Conservation (phyloP, 1,140 invertebrate genomes). For the Leptopilina clavipes region DNA sequence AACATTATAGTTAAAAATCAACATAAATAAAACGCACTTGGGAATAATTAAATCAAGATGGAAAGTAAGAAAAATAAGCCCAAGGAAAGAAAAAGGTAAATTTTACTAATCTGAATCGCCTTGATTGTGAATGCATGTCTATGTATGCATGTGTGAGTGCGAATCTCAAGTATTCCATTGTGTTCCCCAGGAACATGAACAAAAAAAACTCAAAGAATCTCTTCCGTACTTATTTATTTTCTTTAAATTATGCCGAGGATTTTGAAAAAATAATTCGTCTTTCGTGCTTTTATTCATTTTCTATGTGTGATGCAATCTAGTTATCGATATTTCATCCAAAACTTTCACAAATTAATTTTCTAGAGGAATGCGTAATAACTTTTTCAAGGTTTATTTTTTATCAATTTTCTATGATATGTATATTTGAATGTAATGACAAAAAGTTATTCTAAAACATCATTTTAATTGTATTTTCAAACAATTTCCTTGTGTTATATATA, state of each 20-base stretch:
- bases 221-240: not conserved
- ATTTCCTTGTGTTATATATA: too few species aligned
- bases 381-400: too few species aligned
- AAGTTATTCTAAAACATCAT: too few species aligned
- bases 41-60: not conserved
- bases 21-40: not conserved
- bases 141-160: too few species aligned
- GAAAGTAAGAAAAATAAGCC: not conserved
- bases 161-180: not conserved
- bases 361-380: not conserved
- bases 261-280: not conserved
- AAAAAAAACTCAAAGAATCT: too few species aligned
- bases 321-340: not conserved
- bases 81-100: slow-evolving; percentile 5
- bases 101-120: not conserved
- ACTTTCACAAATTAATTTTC: slow-evolving; percentile 10
- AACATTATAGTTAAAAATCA: not conserved
- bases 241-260: not conserved
- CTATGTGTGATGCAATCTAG: not conserved
- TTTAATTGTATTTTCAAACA: too few species aligned
- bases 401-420: too few species aligned
- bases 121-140: not conserved
- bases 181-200: not conserved
- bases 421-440: too few species aligned
- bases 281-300: not conserved